These are phyloP conservation scores for Hemicrepidius hirtus DNA, from an alignment of 2,888 invertebrate genomes.

Conservation along the genomic window DNA sequence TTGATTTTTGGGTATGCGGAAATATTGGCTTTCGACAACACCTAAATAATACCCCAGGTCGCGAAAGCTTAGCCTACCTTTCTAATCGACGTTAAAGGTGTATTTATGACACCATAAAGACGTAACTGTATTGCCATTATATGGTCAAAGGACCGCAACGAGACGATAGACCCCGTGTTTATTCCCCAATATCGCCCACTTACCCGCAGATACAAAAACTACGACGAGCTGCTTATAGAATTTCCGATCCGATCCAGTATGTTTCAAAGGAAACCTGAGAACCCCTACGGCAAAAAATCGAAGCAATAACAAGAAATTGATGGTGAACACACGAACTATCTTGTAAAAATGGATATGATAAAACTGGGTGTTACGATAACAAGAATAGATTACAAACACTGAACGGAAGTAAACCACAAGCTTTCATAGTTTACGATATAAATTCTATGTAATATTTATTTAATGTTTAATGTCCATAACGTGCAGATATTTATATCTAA, in stretches of 20 bases:
- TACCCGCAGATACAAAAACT: conserved; percentile 27
- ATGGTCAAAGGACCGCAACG: conserved; percentile 17
- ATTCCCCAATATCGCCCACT: conserved; percentile 29
- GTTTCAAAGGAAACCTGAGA: conserved; percentile 23
- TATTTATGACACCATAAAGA: conserved; percentile 31
- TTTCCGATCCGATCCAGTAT: conserved; percentile 22
- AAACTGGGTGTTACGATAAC: too few species aligned
- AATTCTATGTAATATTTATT: too few species aligned
- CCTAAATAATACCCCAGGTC: conserved; percentile 25
- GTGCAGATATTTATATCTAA: too few species aligned
- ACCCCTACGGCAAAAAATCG: conserved; percentile 3
- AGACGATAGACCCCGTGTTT: conserved; percentile 28
- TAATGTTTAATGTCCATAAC: too few species aligned
- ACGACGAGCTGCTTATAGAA: conserved; percentile 21
- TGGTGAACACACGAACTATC: conserved; percentile 7
- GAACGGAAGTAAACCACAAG: too few species aligned
- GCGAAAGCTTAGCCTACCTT: conserved; percentile 5
- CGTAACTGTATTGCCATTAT: conserved; percentile 18
- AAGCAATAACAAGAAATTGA: conserved; percentile 15
- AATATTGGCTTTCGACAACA: conserved; percentile 36
- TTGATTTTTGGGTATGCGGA: conserved; percentile 41
- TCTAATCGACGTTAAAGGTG: conserved; percentile 30
- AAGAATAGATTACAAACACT: too few species aligned
- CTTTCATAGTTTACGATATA: too few species aligned
- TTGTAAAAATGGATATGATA: not conserved